Conservation (phyloP, 1,140 invertebrate species). For the Trichoplusia ni region DNA sequence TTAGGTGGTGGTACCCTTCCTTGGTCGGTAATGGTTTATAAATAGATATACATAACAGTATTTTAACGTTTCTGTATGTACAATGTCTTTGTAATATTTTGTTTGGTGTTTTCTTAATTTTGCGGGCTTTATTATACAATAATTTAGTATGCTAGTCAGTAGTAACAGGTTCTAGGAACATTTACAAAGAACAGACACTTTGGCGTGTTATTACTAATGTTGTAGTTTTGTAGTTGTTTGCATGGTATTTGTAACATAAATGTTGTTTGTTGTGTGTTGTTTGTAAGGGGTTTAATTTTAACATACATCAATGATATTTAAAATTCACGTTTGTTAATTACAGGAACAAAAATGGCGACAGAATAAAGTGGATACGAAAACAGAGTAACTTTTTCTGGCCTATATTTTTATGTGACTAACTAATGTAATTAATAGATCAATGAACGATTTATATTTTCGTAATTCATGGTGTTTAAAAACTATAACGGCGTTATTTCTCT, state of each 20-base stretch:
- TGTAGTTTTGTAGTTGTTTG: too few relatives aligned
- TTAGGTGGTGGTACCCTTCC: neutral
- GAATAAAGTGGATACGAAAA: slow-evolving; percentile 69
- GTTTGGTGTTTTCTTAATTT: too few relatives aligned
- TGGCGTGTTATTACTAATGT: too few relatives aligned
- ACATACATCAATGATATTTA: neutral
- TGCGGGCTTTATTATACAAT: too few relatives aligned
- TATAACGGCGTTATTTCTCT: slow-evolving; percentile 49
- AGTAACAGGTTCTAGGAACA: too few relatives aligned
- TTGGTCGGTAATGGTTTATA: too few relatives aligned
- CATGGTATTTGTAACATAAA: neutral
- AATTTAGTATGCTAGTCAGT: too few relatives aligned
- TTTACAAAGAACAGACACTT: too few relatives aligned
- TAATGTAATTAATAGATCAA: slow-evolving; percentile 36
- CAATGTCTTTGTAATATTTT: too few relatives aligned
- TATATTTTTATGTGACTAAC: slow-evolving; percentile 34
- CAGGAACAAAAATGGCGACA: slow-evolving; percentile 78
- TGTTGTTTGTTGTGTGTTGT: neutral
- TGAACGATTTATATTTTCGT: slow-evolving; percentile 68
- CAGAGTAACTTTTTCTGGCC: slow-evolving; percentile 47
- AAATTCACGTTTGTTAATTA: slow-evolving; percentile 51
- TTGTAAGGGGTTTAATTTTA: neutral
- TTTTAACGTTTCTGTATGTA: too few relatives aligned
- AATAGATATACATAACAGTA: too few relatives aligned
- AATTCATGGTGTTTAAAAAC: slow-evolving; percentile 59